Conservation (phyloP, 2,888 invertebrate species). For the Baccha elongata region DNA sequence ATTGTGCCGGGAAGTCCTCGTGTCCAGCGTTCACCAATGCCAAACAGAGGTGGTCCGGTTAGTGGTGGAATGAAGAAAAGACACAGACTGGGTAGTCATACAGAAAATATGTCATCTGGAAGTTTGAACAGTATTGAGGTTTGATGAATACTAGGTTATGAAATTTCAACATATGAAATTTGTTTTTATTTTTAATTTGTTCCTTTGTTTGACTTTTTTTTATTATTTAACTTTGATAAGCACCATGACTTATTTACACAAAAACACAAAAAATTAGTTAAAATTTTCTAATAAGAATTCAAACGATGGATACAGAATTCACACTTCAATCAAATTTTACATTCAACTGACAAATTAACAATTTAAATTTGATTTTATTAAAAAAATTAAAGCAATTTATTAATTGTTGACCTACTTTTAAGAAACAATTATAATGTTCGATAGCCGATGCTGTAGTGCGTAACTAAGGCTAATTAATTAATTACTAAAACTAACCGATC, state of each 20-base stretch:
- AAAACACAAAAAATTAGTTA: background rate
- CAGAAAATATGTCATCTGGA: slow-evolving; percentile 82
- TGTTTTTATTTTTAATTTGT: background rate
- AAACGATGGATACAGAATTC: no score
- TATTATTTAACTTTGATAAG: background rate
- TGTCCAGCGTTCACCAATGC: slow-evolving; percentile 82
- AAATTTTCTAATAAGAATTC: background rate
- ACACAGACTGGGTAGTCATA: slow-evolving; percentile 81
- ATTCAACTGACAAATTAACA: slow-evolving; percentile 3
- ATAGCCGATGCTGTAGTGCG: no score
- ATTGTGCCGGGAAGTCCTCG: slow-evolving; percentile 81
- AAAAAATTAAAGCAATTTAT: no score
- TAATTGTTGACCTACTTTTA: no score
- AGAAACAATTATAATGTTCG: no score
- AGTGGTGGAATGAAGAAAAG: slow-evolving; percentile 78
- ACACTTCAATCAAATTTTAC: background rate
- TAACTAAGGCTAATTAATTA: no score
- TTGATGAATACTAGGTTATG: slow-evolving; percentile 27
- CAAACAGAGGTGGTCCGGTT: slow-evolving; percentile 77
- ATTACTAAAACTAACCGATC: no score
- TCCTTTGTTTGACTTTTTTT: background rate
- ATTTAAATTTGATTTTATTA: slow-evolving; percentile 2
- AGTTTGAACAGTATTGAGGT: slow-evolving; percentile 83
- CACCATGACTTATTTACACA: background rate
- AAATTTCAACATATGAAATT: slow-evolving; percentile 25